phyloP scores from a whole-genome alignment of 2,797 vertebrate species.

The Galaxias olidus region DNA sequence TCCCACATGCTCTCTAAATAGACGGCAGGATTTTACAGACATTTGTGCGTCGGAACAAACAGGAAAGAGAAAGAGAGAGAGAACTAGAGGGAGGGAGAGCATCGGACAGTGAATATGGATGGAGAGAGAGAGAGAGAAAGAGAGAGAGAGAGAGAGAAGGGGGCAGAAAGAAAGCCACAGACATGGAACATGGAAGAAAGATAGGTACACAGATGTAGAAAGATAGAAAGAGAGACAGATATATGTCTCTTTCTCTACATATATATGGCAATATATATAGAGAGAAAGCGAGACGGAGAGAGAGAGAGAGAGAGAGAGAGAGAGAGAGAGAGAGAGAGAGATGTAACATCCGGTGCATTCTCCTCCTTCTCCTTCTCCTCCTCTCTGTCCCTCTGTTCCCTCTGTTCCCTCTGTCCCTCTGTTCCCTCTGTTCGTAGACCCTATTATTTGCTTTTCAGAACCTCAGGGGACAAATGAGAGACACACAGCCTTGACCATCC shows the following conservation, averaged over 20 bases:
- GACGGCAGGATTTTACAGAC: slow-evolving; percentile 1
- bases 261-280: too few relatives aligned
- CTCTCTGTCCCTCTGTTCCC: slow-evolving; percentile 35
- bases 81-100: background rate
- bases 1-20: slow-evolving; percentile 12
- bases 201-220: slow-evolving; percentile 2
- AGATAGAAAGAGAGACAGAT: background rate
- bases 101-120: background rate
- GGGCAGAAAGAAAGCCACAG: slow-evolving; percentile 15
- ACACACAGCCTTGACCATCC: too few relatives aligned
- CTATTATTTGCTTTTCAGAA: too few relatives aligned
- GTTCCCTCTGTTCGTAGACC: slow-evolving; percentile 22
- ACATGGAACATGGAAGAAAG: too few relatives aligned
- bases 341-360: slow-evolving; percentile 60
- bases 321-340: slow-evolving; percentile 11
- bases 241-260: too few relatives aligned
- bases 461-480: slow-evolving; percentile 12
- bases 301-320: background rate
- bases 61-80: slow-evolving; percentile 18
- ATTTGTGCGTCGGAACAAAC: slow-evolving; percentile 1
- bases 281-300: background rate
- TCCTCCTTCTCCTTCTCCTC: slow-evolving; percentile 30
- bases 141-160: slow-evolving; percentile 6
- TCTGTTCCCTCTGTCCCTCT: slow-evolving; percentile 15
- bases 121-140: background rate